Base-by-base conservation (phyloP, 1,140 invertebrate species). In the Drosophila busckii region DNA sequence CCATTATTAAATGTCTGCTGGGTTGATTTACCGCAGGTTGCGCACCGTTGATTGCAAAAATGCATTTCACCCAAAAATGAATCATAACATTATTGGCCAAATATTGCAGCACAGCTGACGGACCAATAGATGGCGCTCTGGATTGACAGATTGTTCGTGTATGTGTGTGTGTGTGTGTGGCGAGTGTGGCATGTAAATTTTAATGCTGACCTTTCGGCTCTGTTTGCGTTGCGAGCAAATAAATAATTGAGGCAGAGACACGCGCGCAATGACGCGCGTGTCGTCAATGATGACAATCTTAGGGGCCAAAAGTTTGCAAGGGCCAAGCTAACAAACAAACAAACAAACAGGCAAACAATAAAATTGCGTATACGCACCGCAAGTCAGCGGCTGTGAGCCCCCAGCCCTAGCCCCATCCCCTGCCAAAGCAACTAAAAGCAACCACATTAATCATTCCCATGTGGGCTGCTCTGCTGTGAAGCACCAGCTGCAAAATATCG, bases 361-460 rank as follows among this genome's bases (percentile, higher is more conserved):
- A 68, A 80, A 78, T 80, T 73, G 34, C 63, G 59, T 63, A 67
- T 63, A 63, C 59, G 73, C 73, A 58, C 42, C 19, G 16, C 3
- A 28, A 7, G 15, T 2, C 0, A 9, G 2, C 10, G 26, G n/a
- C 7, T 4, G 26, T 10, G 6, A 1, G 9, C 7, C 7, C 8
- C 15, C 28, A 7, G 10, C 17, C 6, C 17, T 16, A 9, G 31
- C 15, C 5, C 32, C 23, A 22, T n/a, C n/a, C n/a, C n/a, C n/a
- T n/a, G n/a, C n/a, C n/a, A 19, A 49, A 49, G 34, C 35, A 50
- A 42, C 35, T 15, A 22, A 59, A 15, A 53, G 41, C 25, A 78
- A 53, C 55, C 68, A 59, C 73, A 78, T 78, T 78, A 78, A 80
- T 78, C 73, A 78, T 78, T 73, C 53, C 63, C 67, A 68, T 71